Evolutionary conservation across 1,140 invertebrate genomes (phyloP), one percentile per base, ranked within the genome.

Genomic region (Coptotermes formosanus): DNA sequence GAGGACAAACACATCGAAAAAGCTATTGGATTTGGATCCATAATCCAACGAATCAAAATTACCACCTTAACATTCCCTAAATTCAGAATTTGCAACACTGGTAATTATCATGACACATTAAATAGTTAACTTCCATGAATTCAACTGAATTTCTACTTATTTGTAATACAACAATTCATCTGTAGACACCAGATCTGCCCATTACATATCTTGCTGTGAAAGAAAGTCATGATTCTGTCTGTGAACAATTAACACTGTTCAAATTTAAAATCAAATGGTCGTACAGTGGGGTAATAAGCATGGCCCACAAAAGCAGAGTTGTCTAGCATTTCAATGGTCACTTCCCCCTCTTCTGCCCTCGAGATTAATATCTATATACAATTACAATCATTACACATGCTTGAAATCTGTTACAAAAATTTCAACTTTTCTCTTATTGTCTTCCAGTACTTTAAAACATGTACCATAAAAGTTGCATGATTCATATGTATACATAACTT

Each of bases 381-480:
- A 52, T 84, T 52, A 55, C 45, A 52, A 23, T 52, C 9, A 23
- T 8, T 84, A 45, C 11, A 48, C n/a, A 52, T 84, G 45, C 83
- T 19, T 30, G 2, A 84, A 32, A 30, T 52, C 44, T n/a, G 30
- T 45, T 84, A 84, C 83, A 45, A 84, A 52, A 45, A 84, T 52
- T 52, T 84, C 30, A 84, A 84, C 25, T 52, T 84, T 84, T 84
- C 21, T 84, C 83, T 84, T 84, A 84, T 84, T 84, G 83, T 84
- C 83, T 84, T 84, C 83, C 83, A 84, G 16, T 84, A 84, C 83
- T 52, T 84, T 52, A 59, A 84, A 45, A 84, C 83, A 84, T 52
- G 52, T 84, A 84, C 59, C 52, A 52, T 84, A 84, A 48, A 84
- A 30, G 83, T 25, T 52, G 45, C 14, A 52, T 48, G 25, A 84